Percentiles rank a stretch among this genome's conserved stretches.
These are phyloP conservation scores for Macheiramphus alcinus DNA, from an alignment of 2,113 vertebrate species.

Conservation along the genomic window DNA sequence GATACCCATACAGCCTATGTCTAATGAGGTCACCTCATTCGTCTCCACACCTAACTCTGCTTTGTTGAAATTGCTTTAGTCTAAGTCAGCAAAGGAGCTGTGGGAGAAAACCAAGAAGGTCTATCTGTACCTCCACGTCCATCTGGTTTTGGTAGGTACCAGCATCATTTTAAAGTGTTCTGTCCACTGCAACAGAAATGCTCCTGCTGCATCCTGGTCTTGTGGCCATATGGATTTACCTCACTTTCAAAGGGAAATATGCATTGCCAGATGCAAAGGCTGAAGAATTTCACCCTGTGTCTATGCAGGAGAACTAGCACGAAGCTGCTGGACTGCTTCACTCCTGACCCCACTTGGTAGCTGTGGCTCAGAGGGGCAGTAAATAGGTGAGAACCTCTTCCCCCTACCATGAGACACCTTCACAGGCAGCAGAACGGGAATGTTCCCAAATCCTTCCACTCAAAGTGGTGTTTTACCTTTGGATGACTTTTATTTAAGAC, in stretches of 20 bases:
- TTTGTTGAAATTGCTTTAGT: not conserved
- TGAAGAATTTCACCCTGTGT: not conserved
- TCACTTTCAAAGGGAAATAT: not conserved
- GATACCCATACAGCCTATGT: not conserved
- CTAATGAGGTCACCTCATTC: not conserved
- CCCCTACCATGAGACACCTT: not conserved
- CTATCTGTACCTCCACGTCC: not conserved
- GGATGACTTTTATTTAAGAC: not conserved
- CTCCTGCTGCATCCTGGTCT: not conserved
- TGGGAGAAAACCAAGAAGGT: not conserved
- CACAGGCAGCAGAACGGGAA: not conserved
- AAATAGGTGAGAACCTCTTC: not conserved
- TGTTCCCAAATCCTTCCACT: not conserved
- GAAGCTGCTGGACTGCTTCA: not conserved
- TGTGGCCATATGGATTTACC: not conserved
- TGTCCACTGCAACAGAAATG: not conserved
- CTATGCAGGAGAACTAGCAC: not conserved
- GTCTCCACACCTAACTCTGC: not conserved
- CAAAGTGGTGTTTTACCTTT: not conserved
- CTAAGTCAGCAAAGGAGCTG: not conserved
- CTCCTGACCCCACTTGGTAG: not conserved
- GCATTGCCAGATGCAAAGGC: not conserved
- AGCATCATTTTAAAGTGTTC: not conserved
- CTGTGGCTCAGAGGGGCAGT: not conserved
- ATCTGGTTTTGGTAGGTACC: not conserved